Evolutionary conservation across 1,140 invertebrate species (phyloP).

Genomic region (Brachionus sp.): DNA sequence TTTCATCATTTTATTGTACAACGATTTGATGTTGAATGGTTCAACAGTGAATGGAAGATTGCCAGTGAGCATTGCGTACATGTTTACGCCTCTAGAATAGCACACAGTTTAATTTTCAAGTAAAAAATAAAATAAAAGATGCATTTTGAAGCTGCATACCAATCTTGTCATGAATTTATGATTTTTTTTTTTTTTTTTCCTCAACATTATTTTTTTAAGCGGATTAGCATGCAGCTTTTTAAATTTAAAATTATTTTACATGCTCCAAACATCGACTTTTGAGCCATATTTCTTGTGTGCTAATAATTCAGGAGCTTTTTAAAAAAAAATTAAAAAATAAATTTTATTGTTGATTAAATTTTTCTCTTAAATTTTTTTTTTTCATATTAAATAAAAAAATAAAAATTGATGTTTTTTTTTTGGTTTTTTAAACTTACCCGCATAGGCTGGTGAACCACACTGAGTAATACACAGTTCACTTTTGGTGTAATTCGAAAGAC

Average conservation of each 20-base stretch:
- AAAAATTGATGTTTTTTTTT: too few relatives aligned
- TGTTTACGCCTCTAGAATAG: conserved; percentile 53
- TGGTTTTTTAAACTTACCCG: neutral
- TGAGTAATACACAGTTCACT: conserved; percentile 53
- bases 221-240: neutral
- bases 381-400: too few relatives aligned
- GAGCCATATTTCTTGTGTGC: conserved; percentile 55
- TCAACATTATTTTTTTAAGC: too few relatives aligned
- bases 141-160: neutral
- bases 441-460: conserved; percentile 57
- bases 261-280: conserved; percentile 58
- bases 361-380: too few relatives aligned
- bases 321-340: neutral
- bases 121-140: too few relatives aligned
- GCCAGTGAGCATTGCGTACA: conserved; percentile 57
- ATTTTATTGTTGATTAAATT: too few relatives aligned
- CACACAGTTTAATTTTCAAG: neutral
- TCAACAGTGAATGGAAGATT: conserved; percentile 57
- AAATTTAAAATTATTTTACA: conserved; percentile 51
- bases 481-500: conserved; percentile 53
- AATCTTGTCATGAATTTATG: too few relatives aligned
- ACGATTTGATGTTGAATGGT: conserved; percentile 57
- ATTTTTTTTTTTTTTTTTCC: too few relatives aligned
- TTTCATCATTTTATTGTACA: conserved; percentile 57
- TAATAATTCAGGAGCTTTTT: conserved; percentile 55